These are phyloP conservation scores for Archegozetes longisetosus DNA, from an alignment of 1,140 invertebrate genomes.

Conservation along the genomic window DNA sequence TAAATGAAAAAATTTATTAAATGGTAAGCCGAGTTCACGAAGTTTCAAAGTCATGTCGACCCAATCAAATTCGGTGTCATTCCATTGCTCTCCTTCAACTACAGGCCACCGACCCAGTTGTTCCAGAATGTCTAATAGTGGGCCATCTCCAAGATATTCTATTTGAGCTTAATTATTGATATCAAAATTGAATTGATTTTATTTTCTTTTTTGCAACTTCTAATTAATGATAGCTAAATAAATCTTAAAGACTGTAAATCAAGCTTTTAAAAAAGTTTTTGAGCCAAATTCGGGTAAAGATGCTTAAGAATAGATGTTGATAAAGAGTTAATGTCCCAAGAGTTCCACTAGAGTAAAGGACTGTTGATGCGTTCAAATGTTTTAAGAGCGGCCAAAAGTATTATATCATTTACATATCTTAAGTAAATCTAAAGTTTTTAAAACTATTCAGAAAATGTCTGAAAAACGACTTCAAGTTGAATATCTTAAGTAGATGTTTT, in stretches of 20 bases:
- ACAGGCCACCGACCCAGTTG: slow-evolving; percentile 79
- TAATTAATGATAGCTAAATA: neutral
- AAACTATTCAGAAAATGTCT: no score
- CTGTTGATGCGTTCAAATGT: no score
- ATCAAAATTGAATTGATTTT: neutral
- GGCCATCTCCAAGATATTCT: neutral
- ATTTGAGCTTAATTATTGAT: neutral
- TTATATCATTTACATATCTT: no score
- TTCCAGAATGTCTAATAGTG: neutral
- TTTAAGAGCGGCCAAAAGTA: no score
- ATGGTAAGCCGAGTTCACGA: slow-evolving; percentile 56
- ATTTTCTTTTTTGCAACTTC: neutral
- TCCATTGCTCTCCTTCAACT: slow-evolving; percentile 49
- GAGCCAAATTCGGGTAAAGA: no score
- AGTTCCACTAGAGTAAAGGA: no score
- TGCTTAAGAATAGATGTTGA: no score
- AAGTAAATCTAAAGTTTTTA: no score
- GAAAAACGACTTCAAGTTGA: no score
- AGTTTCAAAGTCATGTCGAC: slow-evolving; percentile 63
- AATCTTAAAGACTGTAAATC: neutral
- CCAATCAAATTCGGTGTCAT: slow-evolving; percentile 46
- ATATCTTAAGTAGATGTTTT: no score
- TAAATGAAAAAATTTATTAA: slow-evolving; percentile 82
- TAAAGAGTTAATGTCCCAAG: no score
- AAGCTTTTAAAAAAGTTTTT: no score